A percentile compares a stretch with the other conserved stretches of the same genome.
phyloP scores from a whole-genome alignment of 2,888 invertebrate genomes.

The Cosmia pyralina region DNA sequence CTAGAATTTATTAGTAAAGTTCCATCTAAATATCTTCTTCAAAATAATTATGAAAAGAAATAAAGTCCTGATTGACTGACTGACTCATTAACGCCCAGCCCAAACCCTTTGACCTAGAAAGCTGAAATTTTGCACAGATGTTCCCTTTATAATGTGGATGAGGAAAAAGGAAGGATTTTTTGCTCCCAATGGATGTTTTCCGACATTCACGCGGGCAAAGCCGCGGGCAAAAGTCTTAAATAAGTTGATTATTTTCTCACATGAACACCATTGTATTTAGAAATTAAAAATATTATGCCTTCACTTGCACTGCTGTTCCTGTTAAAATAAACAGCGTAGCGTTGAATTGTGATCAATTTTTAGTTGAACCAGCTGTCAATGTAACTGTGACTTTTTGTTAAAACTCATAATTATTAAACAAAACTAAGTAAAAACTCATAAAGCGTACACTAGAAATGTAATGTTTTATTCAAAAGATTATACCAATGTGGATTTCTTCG shows the following conservation, averaged over 20 bases:
- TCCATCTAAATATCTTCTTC: too few relatives aligned
- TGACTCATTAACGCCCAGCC: too few relatives aligned
- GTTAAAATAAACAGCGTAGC: constrained; percentile 25
- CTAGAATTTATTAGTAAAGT: too few relatives aligned
- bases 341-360: constrained; percentile 38
- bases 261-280: neutral
- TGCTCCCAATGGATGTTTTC: too few relatives aligned
- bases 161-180: too few relatives aligned
- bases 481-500: constrained; percentile 32
- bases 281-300: constrained; percentile 1
- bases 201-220: too few relatives aligned
- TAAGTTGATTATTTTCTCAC: neutral
- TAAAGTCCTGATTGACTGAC: too few relatives aligned
- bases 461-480: constrained; percentile 56
- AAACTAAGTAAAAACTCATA: constrained; percentile 33
- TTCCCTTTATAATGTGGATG: too few relatives aligned
- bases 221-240: too few relatives aligned
- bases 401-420: constrained; percentile 46
- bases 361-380: constrained; percentile 49
- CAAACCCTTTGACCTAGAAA: too few relatives aligned
- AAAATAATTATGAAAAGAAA: too few relatives aligned
- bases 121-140: too few relatives aligned
- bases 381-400: constrained; percentile 37
- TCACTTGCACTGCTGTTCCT: constrained; percentile 10
- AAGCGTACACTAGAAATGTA: constrained; percentile 42